Evolutionary conservation across 2,888 invertebrate genomes (phyloP).

Genomic region (Agonum fuliginosum): DNA sequence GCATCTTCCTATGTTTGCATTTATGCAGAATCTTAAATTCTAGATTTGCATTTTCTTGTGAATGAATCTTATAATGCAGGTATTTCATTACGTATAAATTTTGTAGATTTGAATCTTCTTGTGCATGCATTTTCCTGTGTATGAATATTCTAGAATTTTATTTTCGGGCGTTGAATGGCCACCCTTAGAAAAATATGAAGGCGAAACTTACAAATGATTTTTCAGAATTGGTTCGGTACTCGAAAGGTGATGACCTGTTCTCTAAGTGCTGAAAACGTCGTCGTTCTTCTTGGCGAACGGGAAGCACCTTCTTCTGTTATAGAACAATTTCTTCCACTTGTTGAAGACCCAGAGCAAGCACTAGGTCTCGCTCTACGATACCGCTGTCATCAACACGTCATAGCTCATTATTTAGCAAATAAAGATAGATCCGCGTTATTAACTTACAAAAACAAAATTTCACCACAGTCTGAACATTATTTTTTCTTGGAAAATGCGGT

Average conservation of each 20-base stretch:
- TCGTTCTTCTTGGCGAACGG: constrained; percentile 68
- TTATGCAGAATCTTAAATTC: too few relatives aligned
- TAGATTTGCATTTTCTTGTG: too few relatives aligned
- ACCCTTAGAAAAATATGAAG: too few relatives aligned
- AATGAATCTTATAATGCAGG: too few relatives aligned
- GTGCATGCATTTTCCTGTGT: too few relatives aligned
- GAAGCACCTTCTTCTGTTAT: constrained; percentile 72
- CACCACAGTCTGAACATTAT: constrained; percentile 81
- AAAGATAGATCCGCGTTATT: constrained; percentile 78
- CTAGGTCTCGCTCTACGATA: constrained; percentile 78
- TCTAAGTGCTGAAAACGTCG: constrained; percentile 67
- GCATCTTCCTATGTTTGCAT: too few relatives aligned
- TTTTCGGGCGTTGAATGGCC: too few relatives aligned
- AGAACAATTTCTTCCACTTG: constrained; percentile 67
- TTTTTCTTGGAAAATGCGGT: constrained; percentile 84
- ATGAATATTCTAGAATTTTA: too few relatives aligned
- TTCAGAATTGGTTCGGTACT: constrained; percentile 76
- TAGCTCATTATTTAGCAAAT: constrained; percentile 78
- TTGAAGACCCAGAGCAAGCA: constrained; percentile 74
- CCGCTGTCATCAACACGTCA: constrained; percentile 80
- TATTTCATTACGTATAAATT: too few relatives aligned
- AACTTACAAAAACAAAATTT: constrained; percentile 78
- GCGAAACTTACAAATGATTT: too few relatives aligned
- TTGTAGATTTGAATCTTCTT: too few relatives aligned
- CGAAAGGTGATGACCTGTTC: constrained; percentile 68